These are phyloP conservation scores for Megalonaias nervosa DNA, from an alignment of 1,140 invertebrate genomes.

Conservation along the genomic window DNA sequence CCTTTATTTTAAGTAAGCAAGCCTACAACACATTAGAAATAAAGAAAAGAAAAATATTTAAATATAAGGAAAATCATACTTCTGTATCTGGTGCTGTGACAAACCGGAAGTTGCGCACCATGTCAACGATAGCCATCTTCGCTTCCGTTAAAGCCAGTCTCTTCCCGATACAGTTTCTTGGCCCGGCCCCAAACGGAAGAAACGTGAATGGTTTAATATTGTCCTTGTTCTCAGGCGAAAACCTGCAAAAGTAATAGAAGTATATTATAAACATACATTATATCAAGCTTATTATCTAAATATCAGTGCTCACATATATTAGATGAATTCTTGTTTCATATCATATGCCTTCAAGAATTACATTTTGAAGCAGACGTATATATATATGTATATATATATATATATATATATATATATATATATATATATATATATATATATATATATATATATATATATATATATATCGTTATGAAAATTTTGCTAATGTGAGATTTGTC, in stretches of 20 bases:
- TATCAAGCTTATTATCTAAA: background rate
- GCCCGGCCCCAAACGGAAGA: conserved; percentile 10
- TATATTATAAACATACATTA: background rate
- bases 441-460: background rate
- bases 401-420: background rate
- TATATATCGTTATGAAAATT: background rate
- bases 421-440: background rate
- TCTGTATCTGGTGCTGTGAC: background rate
- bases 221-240: conserved; percentile 12
- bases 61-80: background rate
- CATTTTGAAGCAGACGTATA: background rate
- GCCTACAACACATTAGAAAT: too few relatives aligned
- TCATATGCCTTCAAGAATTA: background rate
- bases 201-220: conserved; percentile 6
- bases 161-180: conserved; percentile 11
- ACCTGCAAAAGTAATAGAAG: background rate
- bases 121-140: background rate
- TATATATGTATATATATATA: background rate
- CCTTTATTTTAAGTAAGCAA: too few relatives aligned
- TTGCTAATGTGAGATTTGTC: background rate
- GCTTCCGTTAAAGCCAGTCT: conserved; percentile 2
- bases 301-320: background rate
- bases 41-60: too few relatives aligned
- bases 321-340: background rate
- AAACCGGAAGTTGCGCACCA: conserved; percentile 1